Percentiles rank a stretch among this genome's conserved stretches.
Conservation (phyloP, 1,140 invertebrate genomes). For the Heliconius hewitsoni region DNA sequence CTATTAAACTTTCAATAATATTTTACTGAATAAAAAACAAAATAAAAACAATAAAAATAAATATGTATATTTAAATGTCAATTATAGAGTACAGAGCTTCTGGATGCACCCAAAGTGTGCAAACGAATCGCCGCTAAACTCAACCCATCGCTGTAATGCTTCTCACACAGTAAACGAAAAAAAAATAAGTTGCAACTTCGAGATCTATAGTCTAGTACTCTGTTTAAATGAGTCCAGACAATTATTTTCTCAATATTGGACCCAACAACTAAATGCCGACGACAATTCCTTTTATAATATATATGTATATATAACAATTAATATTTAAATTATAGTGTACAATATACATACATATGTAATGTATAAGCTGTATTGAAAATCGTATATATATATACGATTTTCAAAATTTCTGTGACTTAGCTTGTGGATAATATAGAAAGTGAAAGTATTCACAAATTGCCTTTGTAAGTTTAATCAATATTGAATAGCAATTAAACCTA, state of each 20-base stretch:
- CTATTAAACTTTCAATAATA: neutral
- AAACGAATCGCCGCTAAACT: slow-evolving; percentile 15
- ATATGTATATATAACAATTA: slow-evolving; percentile 19
- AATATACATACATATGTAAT: neutral
- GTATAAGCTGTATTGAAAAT: neutral
- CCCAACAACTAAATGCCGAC: slow-evolving; percentile 28
- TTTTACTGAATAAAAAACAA: neutral
- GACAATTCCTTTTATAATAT: slow-evolving; percentile 8
- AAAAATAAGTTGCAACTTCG: slow-evolving; percentile 16
- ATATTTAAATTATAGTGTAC: neutral
- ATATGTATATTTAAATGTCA: slow-evolving; percentile 11
- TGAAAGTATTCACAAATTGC: too few species aligned
- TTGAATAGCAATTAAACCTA: too few species aligned
- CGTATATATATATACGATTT: too few species aligned
- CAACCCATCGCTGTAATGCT: slow-evolving; percentile 31
- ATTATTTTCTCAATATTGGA: slow-evolving; percentile 20
- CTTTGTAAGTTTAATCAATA: too few species aligned
- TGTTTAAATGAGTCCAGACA: slow-evolving; percentile 6
- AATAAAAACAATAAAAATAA: neutral
- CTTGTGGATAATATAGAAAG: too few species aligned
- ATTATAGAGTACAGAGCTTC: neutral
- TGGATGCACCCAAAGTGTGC: slow-evolving; percentile 26
- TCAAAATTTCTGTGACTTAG: too few species aligned
- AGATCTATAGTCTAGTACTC: slow-evolving; percentile 17
- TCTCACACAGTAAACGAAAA: neutral